Evolutionary conservation across 1,140 invertebrate genomes (phyloP).

Genomic region (Drosophila prosaltans): DNA sequence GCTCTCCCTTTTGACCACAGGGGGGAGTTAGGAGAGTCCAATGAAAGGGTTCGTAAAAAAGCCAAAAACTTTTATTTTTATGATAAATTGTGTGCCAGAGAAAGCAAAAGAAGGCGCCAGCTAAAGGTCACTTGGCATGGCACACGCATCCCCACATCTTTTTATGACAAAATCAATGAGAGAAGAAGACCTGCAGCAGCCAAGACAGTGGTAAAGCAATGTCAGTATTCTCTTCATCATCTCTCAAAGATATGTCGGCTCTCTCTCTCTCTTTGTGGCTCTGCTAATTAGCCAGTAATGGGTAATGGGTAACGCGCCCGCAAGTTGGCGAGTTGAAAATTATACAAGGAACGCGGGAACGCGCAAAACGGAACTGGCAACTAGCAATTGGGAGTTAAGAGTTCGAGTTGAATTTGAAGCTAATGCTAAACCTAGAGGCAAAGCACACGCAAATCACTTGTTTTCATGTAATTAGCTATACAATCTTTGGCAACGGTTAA

Average conservation of each 20-base stretch:
- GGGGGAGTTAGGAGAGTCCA: slow-evolving; percentile 20
- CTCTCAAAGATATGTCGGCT: slow-evolving; percentile 37
- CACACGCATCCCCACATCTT: slow-evolving; percentile 1
- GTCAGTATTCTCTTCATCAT: slow-evolving; percentile 20
- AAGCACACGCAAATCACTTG: slow-evolving; percentile 73
- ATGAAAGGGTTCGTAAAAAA: slow-evolving; percentile 55
- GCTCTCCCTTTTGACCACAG: slow-evolving; percentile 61
- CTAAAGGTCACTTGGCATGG: slow-evolving; percentile 54
- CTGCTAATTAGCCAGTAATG: slow-evolving; percentile 47
- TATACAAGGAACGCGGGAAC: slow-evolving; percentile 21
- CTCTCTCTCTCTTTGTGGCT: neutral
- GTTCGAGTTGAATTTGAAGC: slow-evolving; percentile 34
- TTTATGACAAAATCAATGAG: slow-evolving; percentile 47
- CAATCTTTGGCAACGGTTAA: slow-evolving; percentile 43
- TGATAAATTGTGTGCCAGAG: slow-evolving; percentile 40
- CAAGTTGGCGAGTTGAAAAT: slow-evolving; percentile 62
- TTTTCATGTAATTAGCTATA: slow-evolving; percentile 74
- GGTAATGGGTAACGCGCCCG: slow-evolving; percentile 23
- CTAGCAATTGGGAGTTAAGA: slow-evolving; percentile 20
- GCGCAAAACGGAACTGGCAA: slow-evolving; percentile 32
- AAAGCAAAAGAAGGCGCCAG: slow-evolving; percentile 51
- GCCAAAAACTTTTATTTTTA: slow-evolving; percentile 70
- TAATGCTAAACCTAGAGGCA: slow-evolving; percentile 34
- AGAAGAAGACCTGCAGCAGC: slow-evolving; percentile 34
- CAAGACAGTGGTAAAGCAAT: slow-evolving; percentile 1